A percentile compares a stretch with the other conserved stretches of the same genome.
Conservation (phyloP, 1,140 invertebrate species). For the Limonius californicus region DNA sequence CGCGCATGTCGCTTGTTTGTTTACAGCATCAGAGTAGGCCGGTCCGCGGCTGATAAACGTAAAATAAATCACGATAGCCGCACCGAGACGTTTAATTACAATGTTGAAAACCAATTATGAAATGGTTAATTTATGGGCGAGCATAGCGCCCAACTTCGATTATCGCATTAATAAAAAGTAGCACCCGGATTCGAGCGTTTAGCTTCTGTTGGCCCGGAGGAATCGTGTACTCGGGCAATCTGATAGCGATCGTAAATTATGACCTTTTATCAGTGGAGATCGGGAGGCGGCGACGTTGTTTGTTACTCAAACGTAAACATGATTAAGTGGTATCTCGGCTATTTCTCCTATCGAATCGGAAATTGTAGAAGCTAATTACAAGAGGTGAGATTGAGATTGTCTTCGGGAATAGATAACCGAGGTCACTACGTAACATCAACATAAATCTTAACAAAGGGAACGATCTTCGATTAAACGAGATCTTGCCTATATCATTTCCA, state of each 20-base stretch:
- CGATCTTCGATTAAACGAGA: too few species aligned
- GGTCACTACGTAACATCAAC: too few species aligned
- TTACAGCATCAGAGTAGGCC: slow-evolving; percentile 17
- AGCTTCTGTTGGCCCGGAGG: slow-evolving; percentile 17
- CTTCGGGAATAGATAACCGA: not conserved
- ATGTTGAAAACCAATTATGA: slow-evolving; percentile 39
- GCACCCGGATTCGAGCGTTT: slow-evolving; percentile 5
- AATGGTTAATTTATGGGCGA: slow-evolving; percentile 33
- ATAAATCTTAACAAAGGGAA: not conserved
- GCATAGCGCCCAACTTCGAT: slow-evolving; percentile 18
- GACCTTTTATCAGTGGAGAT: slow-evolving; percentile 29
- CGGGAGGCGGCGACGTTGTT: slow-evolving; percentile 26
- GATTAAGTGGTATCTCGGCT: slow-evolving; percentile 25
- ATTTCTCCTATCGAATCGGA: not conserved
- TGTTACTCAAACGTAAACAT: slow-evolving; percentile 32
- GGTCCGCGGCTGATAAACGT: not conserved
- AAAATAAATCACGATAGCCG: slow-evolving; percentile 29
- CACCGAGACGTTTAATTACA: slow-evolving; percentile 36
- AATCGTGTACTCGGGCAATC: not conserved
- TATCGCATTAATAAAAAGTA: slow-evolving; percentile 14
- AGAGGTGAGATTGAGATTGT: not conserved
- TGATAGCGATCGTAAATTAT: slow-evolving; percentile 27
- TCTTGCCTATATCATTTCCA: too few species aligned
- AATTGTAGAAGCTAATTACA: not conserved
- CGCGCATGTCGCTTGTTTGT: slow-evolving; percentile 30